Percentiles rank a stretch among this genome's conserved stretches.
Conservation (phyloP, 2,113 vertebrate species). For the western clawed frog (Xenopus tropicalis) region DNA sequence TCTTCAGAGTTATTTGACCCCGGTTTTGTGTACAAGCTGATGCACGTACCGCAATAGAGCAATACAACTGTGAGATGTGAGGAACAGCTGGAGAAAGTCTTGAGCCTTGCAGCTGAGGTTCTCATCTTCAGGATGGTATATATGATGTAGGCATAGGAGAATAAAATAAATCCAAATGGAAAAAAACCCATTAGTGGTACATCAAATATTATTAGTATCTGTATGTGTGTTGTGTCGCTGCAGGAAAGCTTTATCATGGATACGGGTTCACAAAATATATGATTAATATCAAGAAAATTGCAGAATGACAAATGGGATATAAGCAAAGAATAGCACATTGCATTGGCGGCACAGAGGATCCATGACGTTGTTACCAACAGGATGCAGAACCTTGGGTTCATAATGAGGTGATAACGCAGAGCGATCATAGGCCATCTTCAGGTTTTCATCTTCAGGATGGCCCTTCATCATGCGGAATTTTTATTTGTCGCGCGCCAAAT, state of each 20-base stretch:
- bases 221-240: background rate
- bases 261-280: slow-evolving; percentile 1
- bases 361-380: slow-evolving; percentile 15
- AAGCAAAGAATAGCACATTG: background rate
- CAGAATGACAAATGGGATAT: background rate
- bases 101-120: background rate
- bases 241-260: background rate
- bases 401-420: slow-evolving; percentile 24
- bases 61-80: slow-evolving; percentile 2
- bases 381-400: slow-evolving; percentile 1
- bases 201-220: background rate
- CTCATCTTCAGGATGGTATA: background rate
- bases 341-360: background rate
- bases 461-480: slow-evolving; percentile 9
- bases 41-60: background rate
- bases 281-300: background rate
- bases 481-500: background rate
- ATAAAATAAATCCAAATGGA: background rate
- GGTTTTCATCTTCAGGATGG: slow-evolving; percentile 28
- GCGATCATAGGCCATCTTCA: background rate
- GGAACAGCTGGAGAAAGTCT: background rate
- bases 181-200: background rate
- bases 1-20: background rate
- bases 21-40: background rate
- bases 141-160: background rate